phyloP scores from a whole-genome alignment of 2,113 vertebrate species.

The Carassius gibelio region DNA sequence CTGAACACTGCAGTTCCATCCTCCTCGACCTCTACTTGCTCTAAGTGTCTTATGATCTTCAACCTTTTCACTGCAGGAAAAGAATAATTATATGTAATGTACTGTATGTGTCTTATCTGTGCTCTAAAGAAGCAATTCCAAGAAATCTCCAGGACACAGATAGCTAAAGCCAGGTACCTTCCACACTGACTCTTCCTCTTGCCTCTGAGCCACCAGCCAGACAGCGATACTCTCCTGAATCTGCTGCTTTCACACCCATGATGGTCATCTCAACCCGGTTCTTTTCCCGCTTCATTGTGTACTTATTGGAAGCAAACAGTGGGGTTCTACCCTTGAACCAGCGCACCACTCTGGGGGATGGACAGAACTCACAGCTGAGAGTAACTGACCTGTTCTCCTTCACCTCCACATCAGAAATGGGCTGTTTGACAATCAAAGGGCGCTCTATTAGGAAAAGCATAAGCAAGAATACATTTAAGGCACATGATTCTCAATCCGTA shows the following conservation, averaged over 20 bases:
- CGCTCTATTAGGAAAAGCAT: slow-evolving; percentile 75
- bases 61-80: slow-evolving; percentile 77
- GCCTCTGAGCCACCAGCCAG: slow-evolving; percentile 83
- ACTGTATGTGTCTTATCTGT: not conserved
- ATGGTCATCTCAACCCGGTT: slow-evolving; percentile 83
- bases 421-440: slow-evolving; percentile 80
- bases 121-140: not conserved
- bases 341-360: slow-evolving; percentile 85
- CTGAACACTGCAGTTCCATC: slow-evolving; percentile 72
- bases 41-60: slow-evolving; percentile 80
- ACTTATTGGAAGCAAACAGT: slow-evolving; percentile 81
- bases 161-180: slow-evolving; percentile 73
- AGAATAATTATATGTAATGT: not conserved
- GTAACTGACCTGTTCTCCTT: slow-evolving; percentile 83
- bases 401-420: slow-evolving; percentile 80
- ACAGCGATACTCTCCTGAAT: slow-evolving; percentile 86
- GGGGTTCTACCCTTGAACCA: slow-evolving; percentile 87
- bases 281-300: slow-evolving; percentile 80
- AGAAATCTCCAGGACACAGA: not conserved
- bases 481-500: not conserved
- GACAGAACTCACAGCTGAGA: slow-evolving; percentile 88
- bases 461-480: not conserved
- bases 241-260: slow-evolving; percentile 75
- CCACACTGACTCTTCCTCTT: slow-evolving; percentile 78
- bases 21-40: slow-evolving; percentile 82